phyloP scores from a whole-genome alignment of 2,888 invertebrate species.

The Dione vanillae region DNA sequence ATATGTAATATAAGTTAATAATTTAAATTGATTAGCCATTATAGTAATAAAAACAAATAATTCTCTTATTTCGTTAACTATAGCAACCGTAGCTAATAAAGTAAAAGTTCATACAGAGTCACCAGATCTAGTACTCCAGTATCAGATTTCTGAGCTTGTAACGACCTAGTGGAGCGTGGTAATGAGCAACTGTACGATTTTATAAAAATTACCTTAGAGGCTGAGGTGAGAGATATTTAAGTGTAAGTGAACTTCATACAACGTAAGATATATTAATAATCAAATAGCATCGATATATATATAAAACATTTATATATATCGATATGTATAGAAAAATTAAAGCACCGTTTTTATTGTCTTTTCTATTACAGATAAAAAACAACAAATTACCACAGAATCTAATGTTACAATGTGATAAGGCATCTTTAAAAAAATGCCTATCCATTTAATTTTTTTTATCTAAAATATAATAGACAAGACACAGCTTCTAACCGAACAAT shows the following conservation, averaged over 20 bases:
- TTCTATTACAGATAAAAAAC: constrained; percentile 3
- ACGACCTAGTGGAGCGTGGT: constrained; percentile 23
- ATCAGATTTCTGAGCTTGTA: constrained; percentile 24
- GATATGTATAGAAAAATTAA: background rate
- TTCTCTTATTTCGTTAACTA: background rate
- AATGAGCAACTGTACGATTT: constrained; percentile 15
- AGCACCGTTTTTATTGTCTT: background rate
- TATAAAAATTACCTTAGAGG: constrained; percentile 20
- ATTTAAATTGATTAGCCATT: too few relatives aligned
- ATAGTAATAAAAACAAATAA: too few relatives aligned
- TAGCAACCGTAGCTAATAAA: background rate
- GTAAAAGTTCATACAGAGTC: constrained; percentile 5
- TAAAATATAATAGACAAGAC: constrained; percentile 8
- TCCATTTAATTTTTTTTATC: constrained; percentile 18
- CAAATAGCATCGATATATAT: too few relatives aligned
- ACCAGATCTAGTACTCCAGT: constrained; percentile 22
- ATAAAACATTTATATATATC: too few relatives aligned
- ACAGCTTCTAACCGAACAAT: constrained; percentile 22
- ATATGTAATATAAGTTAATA: too few relatives aligned
- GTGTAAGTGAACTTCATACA: background rate
- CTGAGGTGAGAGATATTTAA: background rate
- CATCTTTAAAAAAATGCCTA: constrained; percentile 4
- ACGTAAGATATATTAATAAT: background rate
- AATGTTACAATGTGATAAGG: constrained; percentile 12
- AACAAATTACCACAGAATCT: constrained; percentile 8